Conservation (phyloP, 2,797 vertebrate genomes). For the Myripristis jacobus region DNA sequence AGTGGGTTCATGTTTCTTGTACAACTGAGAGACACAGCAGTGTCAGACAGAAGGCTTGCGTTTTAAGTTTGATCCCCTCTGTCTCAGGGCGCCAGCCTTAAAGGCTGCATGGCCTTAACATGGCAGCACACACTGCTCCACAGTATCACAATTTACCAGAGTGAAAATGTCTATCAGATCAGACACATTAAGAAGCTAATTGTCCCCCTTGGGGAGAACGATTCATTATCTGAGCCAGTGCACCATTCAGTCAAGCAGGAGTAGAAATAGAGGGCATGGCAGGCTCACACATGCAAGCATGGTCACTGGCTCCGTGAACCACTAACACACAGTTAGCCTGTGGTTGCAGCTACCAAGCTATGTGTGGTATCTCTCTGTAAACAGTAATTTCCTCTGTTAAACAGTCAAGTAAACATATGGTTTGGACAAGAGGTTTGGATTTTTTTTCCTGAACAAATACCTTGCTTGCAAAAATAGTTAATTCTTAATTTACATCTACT, state of each 20-base stretch:
- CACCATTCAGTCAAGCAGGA: constrained; percentile 62
- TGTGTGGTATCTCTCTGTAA: constrained; percentile 30
- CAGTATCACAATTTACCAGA: constrained; percentile 54
- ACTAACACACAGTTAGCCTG: constrained; percentile 32
- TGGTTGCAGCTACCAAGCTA: constrained; percentile 42
- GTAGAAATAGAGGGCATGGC: constrained; percentile 47
- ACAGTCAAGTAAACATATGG: constrained; percentile 1
- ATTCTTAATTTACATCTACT: constrained; percentile 34
- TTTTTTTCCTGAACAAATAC: constrained; percentile 18
- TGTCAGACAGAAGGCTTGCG: constrained; percentile 50
- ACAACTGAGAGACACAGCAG: constrained; percentile 31
- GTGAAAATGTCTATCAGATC: constrained; percentile 72
- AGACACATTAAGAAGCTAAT: constrained; percentile 79
- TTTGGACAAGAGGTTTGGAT: not conserved
- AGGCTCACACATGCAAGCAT: constrained; percentile 47
- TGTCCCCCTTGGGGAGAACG: constrained; percentile 71
- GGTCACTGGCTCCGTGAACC: constrained; percentile 46
- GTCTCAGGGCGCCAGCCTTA: constrained; percentile 42
- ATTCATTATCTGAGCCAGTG: constrained; percentile 72
- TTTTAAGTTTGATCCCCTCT: constrained; percentile 57
- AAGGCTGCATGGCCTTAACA: constrained; percentile 20
- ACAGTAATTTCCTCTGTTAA: constrained; percentile 46
- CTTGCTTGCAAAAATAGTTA: constrained; percentile 43
- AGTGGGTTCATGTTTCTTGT: constrained; percentile 51
- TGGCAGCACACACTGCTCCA: constrained; percentile 40